Conservation (phyloP, 2,797 vertebrate genomes). For the Eurystomus glaucurus region DNA sequence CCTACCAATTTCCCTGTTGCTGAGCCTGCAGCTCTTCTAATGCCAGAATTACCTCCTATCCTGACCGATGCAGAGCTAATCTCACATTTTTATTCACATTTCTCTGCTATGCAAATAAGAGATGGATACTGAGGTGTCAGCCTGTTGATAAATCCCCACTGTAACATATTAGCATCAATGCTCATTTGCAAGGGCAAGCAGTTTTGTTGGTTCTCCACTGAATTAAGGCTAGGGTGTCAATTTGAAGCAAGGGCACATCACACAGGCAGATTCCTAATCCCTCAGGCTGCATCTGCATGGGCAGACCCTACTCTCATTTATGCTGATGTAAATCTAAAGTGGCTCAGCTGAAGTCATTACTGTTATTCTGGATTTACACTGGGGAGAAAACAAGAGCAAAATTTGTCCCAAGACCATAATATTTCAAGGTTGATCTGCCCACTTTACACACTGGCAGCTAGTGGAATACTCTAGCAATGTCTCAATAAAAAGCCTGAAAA, state of each 20-base stretch:
- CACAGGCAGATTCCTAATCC: not conserved
- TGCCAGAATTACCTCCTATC: not conserved
- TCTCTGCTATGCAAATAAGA: constrained; percentile 48
- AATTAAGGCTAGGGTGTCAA: constrained; percentile 42
- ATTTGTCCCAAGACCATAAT: constrained; percentile 20
- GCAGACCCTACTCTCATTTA: constrained; percentile 15
- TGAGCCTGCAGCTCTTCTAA: constrained; percentile 21
- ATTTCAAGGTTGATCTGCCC: constrained; percentile 30
- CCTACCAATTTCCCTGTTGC: not conserved
- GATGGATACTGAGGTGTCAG: not conserved
- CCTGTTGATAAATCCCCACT: constrained; percentile 49
- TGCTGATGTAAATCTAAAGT: constrained; percentile 44
- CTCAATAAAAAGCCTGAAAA: constrained; percentile 51
- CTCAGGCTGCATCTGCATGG: constrained; percentile 14
- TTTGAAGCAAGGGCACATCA: not conserved
- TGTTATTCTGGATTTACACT: constrained; percentile 32
- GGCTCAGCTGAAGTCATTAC: constrained; percentile 53
- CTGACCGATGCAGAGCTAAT: not conserved
- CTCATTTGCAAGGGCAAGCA: constrained; percentile 47
- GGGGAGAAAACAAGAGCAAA: constrained; percentile 44
- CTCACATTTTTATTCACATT: constrained; percentile 28
- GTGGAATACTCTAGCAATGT: constrained; percentile 32
- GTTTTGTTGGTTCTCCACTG: not conserved
- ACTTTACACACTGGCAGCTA: not conserved
- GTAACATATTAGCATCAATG: not conserved